phyloP scores from a whole-genome alignment of 2,797 vertebrate species.

The Vultur gryphus region DNA sequence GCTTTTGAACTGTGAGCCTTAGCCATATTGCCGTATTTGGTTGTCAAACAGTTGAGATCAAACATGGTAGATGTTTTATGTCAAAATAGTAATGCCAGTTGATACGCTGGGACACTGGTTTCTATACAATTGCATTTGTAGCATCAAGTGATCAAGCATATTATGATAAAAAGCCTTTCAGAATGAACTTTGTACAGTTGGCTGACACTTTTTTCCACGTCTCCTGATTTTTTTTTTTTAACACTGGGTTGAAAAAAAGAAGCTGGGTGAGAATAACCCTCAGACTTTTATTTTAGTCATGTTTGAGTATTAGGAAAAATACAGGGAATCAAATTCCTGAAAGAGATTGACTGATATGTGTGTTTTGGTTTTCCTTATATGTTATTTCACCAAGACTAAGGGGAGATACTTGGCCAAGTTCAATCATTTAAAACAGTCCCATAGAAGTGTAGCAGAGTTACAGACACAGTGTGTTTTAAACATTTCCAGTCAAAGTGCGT shows the following conservation, averaged over 20 bases:
- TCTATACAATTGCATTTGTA: background rate
- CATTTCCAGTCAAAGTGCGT: background rate
- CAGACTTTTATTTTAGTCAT: background rate
- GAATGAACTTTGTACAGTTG: background rate
- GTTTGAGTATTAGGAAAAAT: background rate
- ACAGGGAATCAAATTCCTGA: background rate
- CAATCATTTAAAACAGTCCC: background rate
- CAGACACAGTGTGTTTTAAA: background rate
- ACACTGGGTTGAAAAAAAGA: background rate
- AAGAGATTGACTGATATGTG: background rate
- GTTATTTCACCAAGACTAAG: background rate
- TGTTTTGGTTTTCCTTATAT: background rate
- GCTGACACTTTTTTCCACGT: background rate
- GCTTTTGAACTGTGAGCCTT: background rate
- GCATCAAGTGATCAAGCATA: background rate
- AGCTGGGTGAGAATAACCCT: background rate
- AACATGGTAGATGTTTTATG: background rate
- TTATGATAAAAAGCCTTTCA: background rate
- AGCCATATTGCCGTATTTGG: fast-evolving
- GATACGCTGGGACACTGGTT: background rate
- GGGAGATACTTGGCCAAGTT: background rate
- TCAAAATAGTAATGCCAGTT: background rate
- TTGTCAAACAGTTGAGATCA: background rate
- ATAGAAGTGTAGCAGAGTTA: background rate
- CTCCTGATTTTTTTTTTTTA: background rate